Evolutionary conservation across 2,113 vertebrate genomes (phyloP).

Genomic region (Dendropsophus ebraccatus): DNA sequence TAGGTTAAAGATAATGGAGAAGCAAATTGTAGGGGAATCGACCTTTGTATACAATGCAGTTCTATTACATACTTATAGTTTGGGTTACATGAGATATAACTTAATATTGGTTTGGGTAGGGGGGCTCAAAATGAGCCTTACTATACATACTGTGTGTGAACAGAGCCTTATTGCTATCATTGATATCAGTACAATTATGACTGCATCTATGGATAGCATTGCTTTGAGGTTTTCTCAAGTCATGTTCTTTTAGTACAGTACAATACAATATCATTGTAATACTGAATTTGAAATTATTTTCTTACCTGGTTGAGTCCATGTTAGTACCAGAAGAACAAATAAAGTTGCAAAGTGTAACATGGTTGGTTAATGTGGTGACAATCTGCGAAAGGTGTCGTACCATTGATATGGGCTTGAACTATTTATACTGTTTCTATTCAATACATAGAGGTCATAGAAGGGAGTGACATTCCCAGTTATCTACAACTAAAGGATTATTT

Average conservation of each 20-base stretch:
- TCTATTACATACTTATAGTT: too few species aligned
- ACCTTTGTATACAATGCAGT: neutral
- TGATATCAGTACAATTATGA: too few species aligned
- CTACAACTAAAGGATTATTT: neutral
- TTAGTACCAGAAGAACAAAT: constrained; percentile 13
- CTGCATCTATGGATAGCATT: too few species aligned
- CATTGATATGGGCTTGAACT: neutral
- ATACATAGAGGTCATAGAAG: neutral
- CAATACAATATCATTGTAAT: too few species aligned
- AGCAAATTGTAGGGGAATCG: neutral
- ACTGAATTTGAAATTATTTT: neutral
- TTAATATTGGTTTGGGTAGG: too few species aligned
- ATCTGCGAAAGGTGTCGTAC: neutral
- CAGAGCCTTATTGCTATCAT: too few species aligned
- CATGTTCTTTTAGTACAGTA: too few species aligned
- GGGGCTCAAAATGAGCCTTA: too few species aligned
- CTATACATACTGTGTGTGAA: too few species aligned
- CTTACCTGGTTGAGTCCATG: constrained; percentile 29
- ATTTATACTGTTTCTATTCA: constrained; percentile 17
- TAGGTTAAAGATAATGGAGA: neutral
- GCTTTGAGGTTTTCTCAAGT: too few species aligned
- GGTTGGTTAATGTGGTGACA: neutral
- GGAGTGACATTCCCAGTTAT: neutral
- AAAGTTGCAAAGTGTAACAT: constrained; percentile 7
- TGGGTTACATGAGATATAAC: too few species aligned